Percentiles rank a stretch among this genome's conserved stretches.
Conservation (phyloP, 2,888 invertebrate species). For the Alcis repandata region DNA sequence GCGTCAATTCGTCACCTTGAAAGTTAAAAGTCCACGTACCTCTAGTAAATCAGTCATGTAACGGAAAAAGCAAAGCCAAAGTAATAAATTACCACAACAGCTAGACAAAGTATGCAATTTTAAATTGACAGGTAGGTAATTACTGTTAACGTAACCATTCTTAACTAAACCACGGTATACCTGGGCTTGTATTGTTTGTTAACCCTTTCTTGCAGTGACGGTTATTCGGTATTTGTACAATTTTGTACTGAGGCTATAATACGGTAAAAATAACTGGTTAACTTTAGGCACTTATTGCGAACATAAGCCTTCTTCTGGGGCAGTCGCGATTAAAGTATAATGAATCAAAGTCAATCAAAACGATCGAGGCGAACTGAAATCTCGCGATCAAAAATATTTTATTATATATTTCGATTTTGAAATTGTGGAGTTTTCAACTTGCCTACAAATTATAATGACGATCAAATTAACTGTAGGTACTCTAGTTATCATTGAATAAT, state of each 20-base stretch:
- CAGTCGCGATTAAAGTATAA: too few relatives aligned
- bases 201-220: constrained; percentile 39
- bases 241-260: neutral
- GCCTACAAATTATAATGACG: too few relatives aligned
- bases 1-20: neutral
- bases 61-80: constrained; percentile 16
- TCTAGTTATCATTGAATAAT: too few relatives aligned
- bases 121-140: constrained; percentile 24
- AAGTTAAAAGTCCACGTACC: neutral
- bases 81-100: constrained; percentile 20
- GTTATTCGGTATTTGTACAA: neutral
- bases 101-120: constrained; percentile 15
- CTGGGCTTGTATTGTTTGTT: constrained; percentile 37
- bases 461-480: too few relatives aligned
- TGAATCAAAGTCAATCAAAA: too few relatives aligned
- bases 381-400: too few relatives aligned
- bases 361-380: too few relatives aligned
- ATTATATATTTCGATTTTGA: too few relatives aligned
- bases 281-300: too few relatives aligned
- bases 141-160: constrained; percentile 27
- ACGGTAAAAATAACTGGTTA: neutral
- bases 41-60: too few relatives aligned
- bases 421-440: too few relatives aligned
- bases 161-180: constrained; percentile 38
- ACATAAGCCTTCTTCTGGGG: too few relatives aligned